Base-by-base conservation (phyloP, 2,113 vertebrate genomes). In the Paramisgurnus dabryanus region DNA sequence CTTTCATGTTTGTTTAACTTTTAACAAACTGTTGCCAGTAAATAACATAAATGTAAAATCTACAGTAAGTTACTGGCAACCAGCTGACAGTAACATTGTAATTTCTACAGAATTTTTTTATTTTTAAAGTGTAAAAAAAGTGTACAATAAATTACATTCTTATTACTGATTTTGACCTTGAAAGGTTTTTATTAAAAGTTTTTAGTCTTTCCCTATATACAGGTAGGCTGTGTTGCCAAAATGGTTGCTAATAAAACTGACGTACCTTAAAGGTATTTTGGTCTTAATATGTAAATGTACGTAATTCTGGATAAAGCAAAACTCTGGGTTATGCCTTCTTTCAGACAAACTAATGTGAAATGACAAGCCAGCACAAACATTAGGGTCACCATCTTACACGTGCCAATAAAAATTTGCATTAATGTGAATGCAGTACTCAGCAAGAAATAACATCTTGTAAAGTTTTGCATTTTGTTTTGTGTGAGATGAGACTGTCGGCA, bases 341-440 rank as follows among this genome's bases (percentile, higher is more conserved):
- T 45, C 18, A 18, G 60, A 13, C 10, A 73, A 73, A 60, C 70
- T 73, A 73, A 73, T 27, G 53, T n/a, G 55, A 45, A 73, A 60
- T 73, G 71, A 73, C 71, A 60, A 45, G 71, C 71, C 55, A 73
- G 71, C 18, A 61, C 40, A 45, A 60, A 74, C 41, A 58, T 3
- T 22, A 40, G 18, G 55, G 18, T 74, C 71, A 74, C 10, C 71
- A 15, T 61, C 39, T 61, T 74, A 27, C 4, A 13, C 71, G 27
- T 40, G 5, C 57, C 40, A 45, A n/a, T 27, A 6, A 43, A 47
- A 40, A 13, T 45, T 15, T 60, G n/a, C n/a, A 22, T 73, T 45
- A 60, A 60, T 60, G 39, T 60, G 15, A 17, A 18, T 73, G 70
- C 9, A 39, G 69, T 22, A 39, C n/a, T 18, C 39, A 13, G n/a